Conservation (phyloP, 2,113 vertebrate genomes). For the Balaeniceps rex region DNA sequence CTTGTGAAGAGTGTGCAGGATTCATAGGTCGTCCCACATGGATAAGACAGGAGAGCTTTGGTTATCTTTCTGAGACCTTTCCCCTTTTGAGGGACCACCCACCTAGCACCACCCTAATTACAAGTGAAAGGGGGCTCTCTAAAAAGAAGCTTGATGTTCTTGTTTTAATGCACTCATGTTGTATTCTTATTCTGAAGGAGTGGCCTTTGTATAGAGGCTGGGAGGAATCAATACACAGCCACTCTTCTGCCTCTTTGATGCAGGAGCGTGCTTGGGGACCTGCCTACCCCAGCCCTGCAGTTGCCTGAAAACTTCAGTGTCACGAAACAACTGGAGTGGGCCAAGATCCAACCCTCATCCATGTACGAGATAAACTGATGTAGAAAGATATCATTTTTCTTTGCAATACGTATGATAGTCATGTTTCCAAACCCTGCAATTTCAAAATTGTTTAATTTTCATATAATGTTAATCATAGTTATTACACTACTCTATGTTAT, state of each 20-base stretch:
- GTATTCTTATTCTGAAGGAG: neutral
- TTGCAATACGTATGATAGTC: neutral
- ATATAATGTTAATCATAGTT: slow-evolving; percentile 24
- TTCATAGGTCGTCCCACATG: neutral
- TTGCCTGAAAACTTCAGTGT: neutral
- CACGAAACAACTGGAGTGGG: neutral
- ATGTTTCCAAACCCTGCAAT: slow-evolving; percentile 41
- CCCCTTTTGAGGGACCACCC: neutral
- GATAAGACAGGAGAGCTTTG: neutral
- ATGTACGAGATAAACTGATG: neutral
- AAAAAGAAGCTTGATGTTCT: neutral
- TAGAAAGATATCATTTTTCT: neutral
- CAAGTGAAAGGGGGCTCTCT: neutral
- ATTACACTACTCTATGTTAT: slow-evolving; percentile 4
- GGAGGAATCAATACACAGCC: neutral
- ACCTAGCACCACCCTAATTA: neutral
- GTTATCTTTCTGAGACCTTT: neutral
- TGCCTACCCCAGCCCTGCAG: neutral
- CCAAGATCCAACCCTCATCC: neutral
- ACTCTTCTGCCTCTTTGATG: neutral
- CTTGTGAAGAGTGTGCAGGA: neutral
- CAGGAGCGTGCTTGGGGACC: neutral
- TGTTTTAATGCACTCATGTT: neutral
- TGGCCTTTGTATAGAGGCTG: neutral
- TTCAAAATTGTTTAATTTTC: slow-evolving; percentile 51